A percentile compares a stretch with the other conserved stretches of the same genome.
These are phyloP conservation scores for Lymantria dispar DNA, from an alignment of 2,888 invertebrate genomes.

Conservation along the genomic window DNA sequence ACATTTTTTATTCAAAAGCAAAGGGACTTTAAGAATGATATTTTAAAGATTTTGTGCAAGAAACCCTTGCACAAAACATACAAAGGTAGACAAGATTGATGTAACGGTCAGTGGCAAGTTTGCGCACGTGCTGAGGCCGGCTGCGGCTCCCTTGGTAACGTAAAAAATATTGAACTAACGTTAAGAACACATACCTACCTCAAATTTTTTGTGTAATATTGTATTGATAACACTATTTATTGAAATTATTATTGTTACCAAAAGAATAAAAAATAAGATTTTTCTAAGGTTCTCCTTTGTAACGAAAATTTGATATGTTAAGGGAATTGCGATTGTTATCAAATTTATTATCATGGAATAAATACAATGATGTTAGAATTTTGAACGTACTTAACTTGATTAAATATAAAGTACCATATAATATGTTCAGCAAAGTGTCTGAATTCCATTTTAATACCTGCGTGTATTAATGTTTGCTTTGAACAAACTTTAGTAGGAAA, in stretches of 20 bases:
- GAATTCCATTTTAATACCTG: too few species aligned
- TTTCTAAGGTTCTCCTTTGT: too few species aligned
- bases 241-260: background rate
- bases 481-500: too few species aligned
- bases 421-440: too few species aligned
- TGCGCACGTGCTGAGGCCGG: slow-evolving; percentile 76
- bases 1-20: slow-evolving; percentile 34
- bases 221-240: slow-evolving; percentile 24
- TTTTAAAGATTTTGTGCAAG: slow-evolving; percentile 28
- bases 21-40: slow-evolving; percentile 26
- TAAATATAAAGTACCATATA: too few species aligned
- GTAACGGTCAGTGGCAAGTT: slow-evolving; percentile 70
- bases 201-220: slow-evolving; percentile 25
- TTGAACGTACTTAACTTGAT: too few species aligned
- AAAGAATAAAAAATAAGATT: too few species aligned
- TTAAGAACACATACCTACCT: slow-evolving; percentile 24
- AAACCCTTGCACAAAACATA: slow-evolving; percentile 62
- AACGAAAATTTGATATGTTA: too few species aligned
- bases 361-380: too few species aligned
- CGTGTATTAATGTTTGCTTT: too few species aligned
- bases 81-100: slow-evolving; percentile 74
- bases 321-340: too few species aligned
- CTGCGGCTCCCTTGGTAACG: slow-evolving; percentile 41
- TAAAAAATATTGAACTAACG: slow-evolving; percentile 33
- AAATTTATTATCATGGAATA: too few species aligned